Evolutionary conservation across 2,888 invertebrate species (phyloP).

Genomic region (Busseola fusca): DNA sequence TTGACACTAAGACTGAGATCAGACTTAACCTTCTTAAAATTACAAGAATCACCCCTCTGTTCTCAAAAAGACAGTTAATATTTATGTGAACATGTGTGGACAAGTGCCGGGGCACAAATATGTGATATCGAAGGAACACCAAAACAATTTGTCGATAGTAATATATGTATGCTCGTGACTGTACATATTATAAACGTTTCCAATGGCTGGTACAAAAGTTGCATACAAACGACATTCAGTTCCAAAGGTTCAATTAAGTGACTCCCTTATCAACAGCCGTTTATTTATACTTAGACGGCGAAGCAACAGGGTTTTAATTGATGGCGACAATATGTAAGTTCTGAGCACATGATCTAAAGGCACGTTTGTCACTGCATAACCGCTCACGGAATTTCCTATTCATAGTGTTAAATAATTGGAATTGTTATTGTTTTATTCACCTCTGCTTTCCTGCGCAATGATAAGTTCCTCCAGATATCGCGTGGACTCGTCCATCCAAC

Average conservation of each 20-base stretch:
- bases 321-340: slow-evolving; percentile 54
- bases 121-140: not conserved
- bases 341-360: slow-evolving; percentile 28
- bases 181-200: slow-evolving; percentile 36
- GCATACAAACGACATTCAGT: slow-evolving; percentile 56
- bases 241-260: slow-evolving; percentile 60
- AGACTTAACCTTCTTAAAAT: too few species aligned
- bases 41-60: too few species aligned
- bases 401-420: slow-evolving; percentile 22
- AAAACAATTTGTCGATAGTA: not conserved
- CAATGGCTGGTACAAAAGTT: slow-evolving; percentile 29
- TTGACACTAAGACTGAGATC: too few species aligned
- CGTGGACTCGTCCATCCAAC: slow-evolving; percentile 86
- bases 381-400: slow-evolving; percentile 37
- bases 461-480: slow-evolving; percentile 86
- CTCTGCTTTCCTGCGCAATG: slow-evolving; percentile 85
- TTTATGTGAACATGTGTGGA: not conserved
- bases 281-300: slow-evolving; percentile 59
- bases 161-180: slow-evolving; percentile 1
- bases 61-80: too few species aligned
- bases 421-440: slow-evolving; percentile 67
- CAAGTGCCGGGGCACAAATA: not conserved
- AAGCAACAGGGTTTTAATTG: slow-evolving; percentile 58
- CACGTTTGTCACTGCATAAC: slow-evolving; percentile 18
- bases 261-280: slow-evolving; percentile 61